A percentile compares a stretch with the other conserved stretches of the same genome.
Evolutionary conservation across 2,888 invertebrate species (phyloP).

Genomic region (Eurytoma adleriae): DNA sequence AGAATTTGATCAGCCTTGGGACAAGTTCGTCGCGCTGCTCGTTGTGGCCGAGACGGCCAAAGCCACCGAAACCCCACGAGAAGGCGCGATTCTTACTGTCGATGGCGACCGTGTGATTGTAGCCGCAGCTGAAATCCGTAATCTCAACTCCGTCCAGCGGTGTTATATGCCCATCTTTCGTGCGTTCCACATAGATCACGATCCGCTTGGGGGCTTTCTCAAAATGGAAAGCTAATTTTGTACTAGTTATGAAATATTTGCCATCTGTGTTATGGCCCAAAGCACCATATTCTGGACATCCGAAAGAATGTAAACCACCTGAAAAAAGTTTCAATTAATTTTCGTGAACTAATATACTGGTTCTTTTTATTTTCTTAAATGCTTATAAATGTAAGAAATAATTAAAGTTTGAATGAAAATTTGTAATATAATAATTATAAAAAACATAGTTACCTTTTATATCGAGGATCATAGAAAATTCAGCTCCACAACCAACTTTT

Average conservation of each 20-base stretch:
- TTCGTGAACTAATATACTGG: not conserved
- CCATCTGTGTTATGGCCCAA: conserved; percentile 96
- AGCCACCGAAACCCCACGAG: conserved; percentile 98
- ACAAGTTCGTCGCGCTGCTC: conserved; percentile 95
- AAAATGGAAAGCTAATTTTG: conserved; percentile 91
- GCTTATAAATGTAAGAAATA: not conserved
- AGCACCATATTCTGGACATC: conserved; percentile 95
- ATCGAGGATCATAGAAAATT: conserved; percentile 94
- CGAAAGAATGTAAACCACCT: conserved; percentile 91
- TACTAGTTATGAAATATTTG: conserved; percentile 93
- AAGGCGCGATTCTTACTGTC: conserved; percentile 93
- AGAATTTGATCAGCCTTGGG: conserved; percentile 88
- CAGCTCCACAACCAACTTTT: conserved; percentile 93
- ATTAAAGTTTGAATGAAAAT: too few relatives aligned
- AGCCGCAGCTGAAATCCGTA: conserved; percentile 93
- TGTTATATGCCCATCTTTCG: conserved; percentile 89
- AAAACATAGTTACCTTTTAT: conserved; percentile 79
- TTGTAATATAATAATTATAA: not conserved
- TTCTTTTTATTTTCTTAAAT: not conserved
- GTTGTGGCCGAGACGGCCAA: conserved; percentile 94
- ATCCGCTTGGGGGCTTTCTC: conserved; percentile 91
- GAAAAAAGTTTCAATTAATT: conserved; percentile 1
- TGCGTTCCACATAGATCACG: conserved; percentile 91
- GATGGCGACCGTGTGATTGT: conserved; percentile 93
- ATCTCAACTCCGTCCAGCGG: conserved; percentile 92